A percentile compares a stretch with the other conserved stretches of the same genome.
These are phyloP conservation scores for Ennomos quercinarius DNA, from an alignment of 2,888 invertebrate species.

Conservation along the genomic window DNA sequence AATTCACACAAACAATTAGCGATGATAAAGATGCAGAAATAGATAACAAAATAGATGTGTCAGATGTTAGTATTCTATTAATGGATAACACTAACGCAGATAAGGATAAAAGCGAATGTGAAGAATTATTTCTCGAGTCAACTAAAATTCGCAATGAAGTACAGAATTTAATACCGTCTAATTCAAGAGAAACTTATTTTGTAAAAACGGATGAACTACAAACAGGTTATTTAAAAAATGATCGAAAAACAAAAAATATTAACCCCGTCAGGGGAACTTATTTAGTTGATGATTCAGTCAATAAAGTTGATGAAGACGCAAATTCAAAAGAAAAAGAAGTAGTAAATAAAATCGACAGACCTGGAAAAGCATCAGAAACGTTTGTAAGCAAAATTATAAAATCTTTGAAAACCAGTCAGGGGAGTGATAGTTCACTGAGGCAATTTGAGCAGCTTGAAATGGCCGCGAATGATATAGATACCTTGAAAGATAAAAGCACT, in stretches of 20 bases:
- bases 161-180: neutral
- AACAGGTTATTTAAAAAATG: neutral
- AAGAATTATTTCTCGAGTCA: slow-evolving; percentile 11
- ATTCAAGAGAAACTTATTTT: slow-evolving; percentile 19
- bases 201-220: slow-evolving; percentile 15
- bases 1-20: slow-evolving; percentile 18
- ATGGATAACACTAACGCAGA: neutral
- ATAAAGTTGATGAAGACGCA: neutral
- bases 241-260: slow-evolving; percentile 9
- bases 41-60: neutral
- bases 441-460: slow-evolving; percentile 64
- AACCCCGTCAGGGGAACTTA: slow-evolving; percentile 46
- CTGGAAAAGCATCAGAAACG: slow-evolving; percentile 44
- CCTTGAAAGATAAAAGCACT: slow-evolving; percentile 30
- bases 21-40: slow-evolving; percentile 9
- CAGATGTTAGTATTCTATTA: neutral
- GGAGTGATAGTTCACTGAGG: slow-evolving; percentile 58
- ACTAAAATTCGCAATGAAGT: slow-evolving; percentile 9
- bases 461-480: slow-evolving; percentile 42
- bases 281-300: slow-evolving; percentile 42
- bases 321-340: slow-evolving; percentile 10
- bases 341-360: neutral
- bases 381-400: slow-evolving; percentile 57
- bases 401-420: slow-evolving; percentile 50
- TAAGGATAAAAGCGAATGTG: slow-evolving; percentile 13